A percentile compares a stretch with the other conserved stretches of the same genome.
Conservation (phyloP, 2,113 vertebrate species). For the Caretta caretta region DNA sequence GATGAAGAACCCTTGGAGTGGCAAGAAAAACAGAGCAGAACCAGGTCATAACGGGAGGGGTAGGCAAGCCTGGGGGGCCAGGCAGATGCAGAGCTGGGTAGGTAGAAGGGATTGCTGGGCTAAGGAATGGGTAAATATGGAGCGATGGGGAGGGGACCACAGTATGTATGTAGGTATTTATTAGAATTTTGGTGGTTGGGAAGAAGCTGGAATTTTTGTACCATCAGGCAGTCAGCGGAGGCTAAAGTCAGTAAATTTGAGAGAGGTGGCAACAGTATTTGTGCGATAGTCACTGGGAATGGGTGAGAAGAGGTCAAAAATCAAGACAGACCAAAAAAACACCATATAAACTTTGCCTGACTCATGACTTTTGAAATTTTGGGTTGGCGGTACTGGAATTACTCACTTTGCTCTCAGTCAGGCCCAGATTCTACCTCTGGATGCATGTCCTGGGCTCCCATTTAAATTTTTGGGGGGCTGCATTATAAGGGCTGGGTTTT, state of each 20-base stretch:
- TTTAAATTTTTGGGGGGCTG: background rate
- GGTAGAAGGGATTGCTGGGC: background rate
- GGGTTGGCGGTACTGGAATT: background rate
- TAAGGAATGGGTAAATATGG: background rate
- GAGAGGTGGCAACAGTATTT: background rate
- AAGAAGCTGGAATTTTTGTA: background rate
- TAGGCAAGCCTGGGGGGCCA: background rate
- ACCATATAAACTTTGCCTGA: background rate
- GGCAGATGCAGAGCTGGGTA: background rate
- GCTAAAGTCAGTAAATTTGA: background rate
- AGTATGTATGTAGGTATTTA: background rate
- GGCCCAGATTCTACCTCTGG: background rate
- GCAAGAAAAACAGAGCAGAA: background rate
- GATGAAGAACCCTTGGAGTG: background rate
- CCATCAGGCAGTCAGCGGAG: background rate
- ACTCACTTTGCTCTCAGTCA: background rate
- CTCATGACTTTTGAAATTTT: background rate
- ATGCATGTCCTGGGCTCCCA: background rate
- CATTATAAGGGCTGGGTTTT: background rate
- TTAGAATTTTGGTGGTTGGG: background rate
- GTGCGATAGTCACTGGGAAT: background rate
- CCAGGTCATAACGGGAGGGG: rapidly evolving
- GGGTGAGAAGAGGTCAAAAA: background rate
- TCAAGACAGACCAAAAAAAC: background rate
- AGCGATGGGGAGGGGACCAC: too few relatives aligned